A percentile compares a stretch with the other conserved stretches of the same genome.
These are phyloP conservation scores for Balaenoptera acutorostrata DNA, from an alignment of 2,113 vertebrate species.

Conservation along the genomic window DNA sequence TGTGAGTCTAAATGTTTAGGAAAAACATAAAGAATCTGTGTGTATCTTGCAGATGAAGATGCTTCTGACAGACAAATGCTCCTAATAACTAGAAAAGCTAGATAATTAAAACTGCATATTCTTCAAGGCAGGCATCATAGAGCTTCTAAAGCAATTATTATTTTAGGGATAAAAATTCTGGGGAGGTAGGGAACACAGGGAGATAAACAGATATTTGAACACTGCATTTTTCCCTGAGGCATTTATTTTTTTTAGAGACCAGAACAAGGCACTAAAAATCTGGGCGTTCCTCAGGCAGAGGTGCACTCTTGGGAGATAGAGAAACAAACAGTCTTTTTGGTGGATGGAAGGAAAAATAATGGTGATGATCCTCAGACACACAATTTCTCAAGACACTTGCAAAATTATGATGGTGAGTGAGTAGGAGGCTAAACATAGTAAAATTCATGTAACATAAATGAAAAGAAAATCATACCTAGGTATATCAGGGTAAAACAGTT, in stretches of 20 bases:
- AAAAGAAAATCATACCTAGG: not conserved
- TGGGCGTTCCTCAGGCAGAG: not conserved
- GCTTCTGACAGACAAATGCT: not conserved
- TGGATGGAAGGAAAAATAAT: not conserved
- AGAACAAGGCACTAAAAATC: not conserved
- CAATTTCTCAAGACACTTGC: not conserved
- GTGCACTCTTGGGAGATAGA: not conserved
- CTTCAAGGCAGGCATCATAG: not conserved
- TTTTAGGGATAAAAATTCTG: not conserved
- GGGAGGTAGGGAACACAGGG: not conserved
- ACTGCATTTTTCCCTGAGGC: not conserved
- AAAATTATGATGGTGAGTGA: not conserved
- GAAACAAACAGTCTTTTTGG: not conserved
- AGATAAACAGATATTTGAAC: not conserved
- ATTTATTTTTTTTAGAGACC: not conserved
- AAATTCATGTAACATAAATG: not conserved
- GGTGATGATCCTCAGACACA: not conserved
- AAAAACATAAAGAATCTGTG: not conserved
- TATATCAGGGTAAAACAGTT: not conserved
- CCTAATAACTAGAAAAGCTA: not conserved
- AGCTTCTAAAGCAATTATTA: not conserved
- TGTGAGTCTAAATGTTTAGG: not conserved
- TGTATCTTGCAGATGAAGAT: not conserved
- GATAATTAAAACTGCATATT: not conserved
- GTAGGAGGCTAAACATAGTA: not conserved